These are phyloP conservation scores for Camponotus fellah DNA, from an alignment of 2,888 invertebrate species.

Conservation along the genomic window DNA sequence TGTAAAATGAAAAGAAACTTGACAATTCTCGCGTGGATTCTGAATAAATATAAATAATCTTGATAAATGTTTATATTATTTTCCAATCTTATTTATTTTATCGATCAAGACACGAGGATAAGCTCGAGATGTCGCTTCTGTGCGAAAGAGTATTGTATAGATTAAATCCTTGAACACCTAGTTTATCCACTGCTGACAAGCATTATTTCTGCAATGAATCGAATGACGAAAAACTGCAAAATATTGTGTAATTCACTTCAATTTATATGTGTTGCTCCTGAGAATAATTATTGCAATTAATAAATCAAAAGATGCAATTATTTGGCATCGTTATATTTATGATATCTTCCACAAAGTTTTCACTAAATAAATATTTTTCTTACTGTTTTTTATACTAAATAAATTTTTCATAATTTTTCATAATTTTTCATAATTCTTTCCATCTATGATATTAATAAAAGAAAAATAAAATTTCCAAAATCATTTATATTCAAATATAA, in stretches of 20 bases:
- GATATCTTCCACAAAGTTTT: background rate
- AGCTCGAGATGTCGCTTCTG: constrained; percentile 1
- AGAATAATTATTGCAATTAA: background rate
- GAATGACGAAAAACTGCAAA: background rate
- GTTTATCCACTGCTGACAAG: constrained; percentile 52
- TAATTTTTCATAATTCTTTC: background rate
- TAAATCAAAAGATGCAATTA: background rate
- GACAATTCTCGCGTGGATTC: background rate
- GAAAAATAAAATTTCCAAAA: background rate
- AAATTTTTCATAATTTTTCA: too few relatives aligned
- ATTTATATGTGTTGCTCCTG: background rate
- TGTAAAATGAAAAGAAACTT: background rate
- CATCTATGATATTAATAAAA: background rate
- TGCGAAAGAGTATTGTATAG: background rate
- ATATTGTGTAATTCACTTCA: background rate
- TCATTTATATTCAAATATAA: background rate
- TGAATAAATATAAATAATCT: background rate
- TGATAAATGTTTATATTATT: background rate
- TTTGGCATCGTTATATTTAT: background rate
- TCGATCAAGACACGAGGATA: background rate
- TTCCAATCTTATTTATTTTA: background rate
- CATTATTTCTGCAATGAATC: background rate
- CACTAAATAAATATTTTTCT: background rate
- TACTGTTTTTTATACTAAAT: background rate
- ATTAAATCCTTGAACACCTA: constrained; percentile 19